phyloP scores from a whole-genome alignment of 2,113 vertebrate species.

The Onychostoma macrolepis region DNA sequence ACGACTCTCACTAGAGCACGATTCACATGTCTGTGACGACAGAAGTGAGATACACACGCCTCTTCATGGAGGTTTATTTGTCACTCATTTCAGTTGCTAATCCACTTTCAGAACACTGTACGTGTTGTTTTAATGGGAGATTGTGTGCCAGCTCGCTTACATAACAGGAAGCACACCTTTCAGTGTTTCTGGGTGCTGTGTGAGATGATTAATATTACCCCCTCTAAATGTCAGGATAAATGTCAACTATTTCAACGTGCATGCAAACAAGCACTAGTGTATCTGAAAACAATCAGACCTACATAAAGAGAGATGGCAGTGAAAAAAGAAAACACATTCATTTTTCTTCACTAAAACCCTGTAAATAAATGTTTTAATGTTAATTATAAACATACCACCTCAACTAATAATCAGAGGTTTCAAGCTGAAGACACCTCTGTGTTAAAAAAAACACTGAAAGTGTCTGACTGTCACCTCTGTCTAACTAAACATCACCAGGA shows the following conservation, averaged over 20 bases:
- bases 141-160: neutral
- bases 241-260: conserved; percentile 8
- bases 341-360: neutral
- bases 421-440: neutral
- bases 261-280: neutral
- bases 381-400: neutral
- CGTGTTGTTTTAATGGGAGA: neutral
- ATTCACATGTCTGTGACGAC: neutral
- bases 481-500: conserved; percentile 22
- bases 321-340: neutral
- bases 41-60: neutral
- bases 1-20: neutral
- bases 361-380: neutral
- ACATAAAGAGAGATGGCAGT: neutral
- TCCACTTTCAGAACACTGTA: neutral
- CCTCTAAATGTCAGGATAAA: conserved; percentile 5
- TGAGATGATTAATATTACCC: neutral
- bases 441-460: neutral
- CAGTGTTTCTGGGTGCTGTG: neutral
- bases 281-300: neutral
- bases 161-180: conserved; percentile 31
- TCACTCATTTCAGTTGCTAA: conserved; percentile 8
- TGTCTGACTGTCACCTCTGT: neutral
- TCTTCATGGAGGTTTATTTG: neutral
- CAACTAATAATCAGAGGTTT: neutral